phyloP scores from a whole-genome alignment of 1,140 invertebrate species.

The Coenobita brevimanus region DNA sequence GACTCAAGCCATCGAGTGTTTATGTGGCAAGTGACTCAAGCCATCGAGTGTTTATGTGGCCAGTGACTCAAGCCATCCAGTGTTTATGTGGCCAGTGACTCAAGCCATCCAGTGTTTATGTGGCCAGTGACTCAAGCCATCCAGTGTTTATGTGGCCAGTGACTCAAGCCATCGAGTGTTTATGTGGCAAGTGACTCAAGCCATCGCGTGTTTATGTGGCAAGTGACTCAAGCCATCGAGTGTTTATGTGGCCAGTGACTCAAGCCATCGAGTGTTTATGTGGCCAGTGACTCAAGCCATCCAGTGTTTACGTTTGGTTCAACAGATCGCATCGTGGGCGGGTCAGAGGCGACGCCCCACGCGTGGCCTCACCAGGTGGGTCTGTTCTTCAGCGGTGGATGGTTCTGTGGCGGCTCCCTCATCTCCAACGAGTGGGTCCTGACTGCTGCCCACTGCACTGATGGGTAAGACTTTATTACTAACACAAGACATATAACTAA shows the following conservation, averaged over 20 bases:
- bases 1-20: not conserved
- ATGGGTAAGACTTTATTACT: no score
- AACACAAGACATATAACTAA: no score
- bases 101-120: no score
- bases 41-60: no score
- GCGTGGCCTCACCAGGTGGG: slow-evolving; percentile 42
- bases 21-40: not conserved
- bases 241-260: not conserved
- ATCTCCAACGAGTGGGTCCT: slow-evolving; percentile 48
- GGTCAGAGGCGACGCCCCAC: slow-evolving; percentile 12
- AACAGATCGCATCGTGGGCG: slow-evolving; percentile 24
- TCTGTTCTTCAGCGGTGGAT: slow-evolving; percentile 31
- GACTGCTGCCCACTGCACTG: slow-evolving; percentile 41
- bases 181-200: no score
- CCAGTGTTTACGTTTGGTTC: no score
- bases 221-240: not conserved
- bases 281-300: no score
- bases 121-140: no score
- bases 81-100: no score
- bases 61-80: no score
- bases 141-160: not conserved
- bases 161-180: not conserved
- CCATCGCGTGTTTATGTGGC: no score
- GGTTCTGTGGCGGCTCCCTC: slow-evolving; percentile 49
- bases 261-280: no score